These are phyloP conservation scores for Brachionus koreanus DNA, from an alignment of 1,140 invertebrate genomes.

Conservation along the genomic window DNA sequence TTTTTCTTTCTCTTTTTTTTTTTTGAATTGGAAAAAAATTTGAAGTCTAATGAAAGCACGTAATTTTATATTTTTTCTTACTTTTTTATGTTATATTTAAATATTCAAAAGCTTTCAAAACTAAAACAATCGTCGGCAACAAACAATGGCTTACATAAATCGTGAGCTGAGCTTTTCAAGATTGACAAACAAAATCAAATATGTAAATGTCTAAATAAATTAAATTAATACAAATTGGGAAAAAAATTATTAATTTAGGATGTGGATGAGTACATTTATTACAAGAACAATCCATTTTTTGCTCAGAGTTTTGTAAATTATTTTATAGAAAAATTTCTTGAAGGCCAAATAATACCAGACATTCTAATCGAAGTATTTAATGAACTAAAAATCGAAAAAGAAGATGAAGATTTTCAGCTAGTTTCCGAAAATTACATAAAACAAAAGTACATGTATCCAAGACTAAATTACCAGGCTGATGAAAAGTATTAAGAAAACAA, in stretches of 20 bases:
- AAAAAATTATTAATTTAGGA: background rate
- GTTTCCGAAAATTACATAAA: background rate
- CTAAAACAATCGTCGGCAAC: background rate
- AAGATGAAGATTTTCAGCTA: background rate
- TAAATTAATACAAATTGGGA: background rate
- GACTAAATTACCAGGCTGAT: background rate
- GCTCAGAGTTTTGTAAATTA: background rate
- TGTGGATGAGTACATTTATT: slow-evolving; percentile 35
- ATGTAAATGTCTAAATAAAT: slow-evolving; percentile 19
- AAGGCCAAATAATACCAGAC: slow-evolving; percentile 20
- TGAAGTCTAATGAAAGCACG: background rate
- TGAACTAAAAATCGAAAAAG: background rate
- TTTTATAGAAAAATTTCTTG: slow-evolving; percentile 16
- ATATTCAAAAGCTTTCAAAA: slow-evolving; percentile 2
- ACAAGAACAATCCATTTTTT: slow-evolving; percentile 17
- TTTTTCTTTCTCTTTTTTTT: background rate
- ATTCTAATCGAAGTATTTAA: slow-evolving; percentile 15
- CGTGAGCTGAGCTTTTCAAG: slow-evolving; percentile 26
- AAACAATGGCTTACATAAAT: slow-evolving; percentile 37
- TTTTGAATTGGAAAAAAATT: background rate
- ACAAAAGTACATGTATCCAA: slow-evolving; percentile 8
- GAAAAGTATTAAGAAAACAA: background rate
- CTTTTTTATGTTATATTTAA: slow-evolving; percentile 8
- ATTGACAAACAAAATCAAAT: slow-evolving; percentile 36
- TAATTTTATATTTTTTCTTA: background rate